Percentiles rank a stretch among this genome's conserved stretches.
These are phyloP conservation scores for Epiperipatus broadwayi DNA, from an alignment of 2,888 invertebrate species.

Conservation along the genomic window DNA sequence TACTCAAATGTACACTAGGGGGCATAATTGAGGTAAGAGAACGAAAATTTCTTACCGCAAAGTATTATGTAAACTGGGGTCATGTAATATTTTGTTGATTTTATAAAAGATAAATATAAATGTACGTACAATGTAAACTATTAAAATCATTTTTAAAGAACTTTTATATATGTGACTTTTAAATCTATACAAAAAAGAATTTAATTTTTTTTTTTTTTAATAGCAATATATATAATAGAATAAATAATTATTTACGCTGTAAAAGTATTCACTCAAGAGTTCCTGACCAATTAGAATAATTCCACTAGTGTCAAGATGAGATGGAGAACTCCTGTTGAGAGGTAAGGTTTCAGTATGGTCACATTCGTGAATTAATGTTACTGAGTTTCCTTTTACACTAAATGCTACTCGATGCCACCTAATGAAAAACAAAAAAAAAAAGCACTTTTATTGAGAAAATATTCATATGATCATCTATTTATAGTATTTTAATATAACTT, in stretches of 20 bases:
- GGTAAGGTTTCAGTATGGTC: slow-evolving; percentile 40
- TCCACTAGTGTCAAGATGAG: slow-evolving; percentile 46
- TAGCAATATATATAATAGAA: not conserved
- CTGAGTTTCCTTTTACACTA: slow-evolving; percentile 58
- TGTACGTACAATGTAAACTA: not conserved
- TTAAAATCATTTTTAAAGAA: not conserved
- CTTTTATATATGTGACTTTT: not conserved
- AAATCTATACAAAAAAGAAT: slow-evolving; percentile 15
- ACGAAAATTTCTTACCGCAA: too few relatives aligned
- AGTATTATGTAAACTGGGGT: too few relatives aligned
- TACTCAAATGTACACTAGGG: too few relatives aligned
- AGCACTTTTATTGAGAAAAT: too few relatives aligned
- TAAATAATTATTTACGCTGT: slow-evolving; percentile 13
- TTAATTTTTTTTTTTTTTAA: not conserved
- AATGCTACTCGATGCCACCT: slow-evolving; percentile 69
- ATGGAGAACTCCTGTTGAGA: slow-evolving; percentile 36
- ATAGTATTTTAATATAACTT: too few relatives aligned
- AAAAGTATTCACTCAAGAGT: slow-evolving; percentile 43
- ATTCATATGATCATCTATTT: too few relatives aligned
- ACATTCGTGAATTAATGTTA: slow-evolving; percentile 56
- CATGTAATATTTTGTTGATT: slow-evolving; percentile 17
- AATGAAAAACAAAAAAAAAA: slow-evolving; percentile 18
- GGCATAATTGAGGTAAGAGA: too few relatives aligned
- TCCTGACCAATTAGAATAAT: slow-evolving; percentile 55
- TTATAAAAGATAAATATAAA: slow-evolving; percentile 17